Conservation (phyloP, 2,888 invertebrate genomes). For the Temnothorax unifasciatus region DNA sequence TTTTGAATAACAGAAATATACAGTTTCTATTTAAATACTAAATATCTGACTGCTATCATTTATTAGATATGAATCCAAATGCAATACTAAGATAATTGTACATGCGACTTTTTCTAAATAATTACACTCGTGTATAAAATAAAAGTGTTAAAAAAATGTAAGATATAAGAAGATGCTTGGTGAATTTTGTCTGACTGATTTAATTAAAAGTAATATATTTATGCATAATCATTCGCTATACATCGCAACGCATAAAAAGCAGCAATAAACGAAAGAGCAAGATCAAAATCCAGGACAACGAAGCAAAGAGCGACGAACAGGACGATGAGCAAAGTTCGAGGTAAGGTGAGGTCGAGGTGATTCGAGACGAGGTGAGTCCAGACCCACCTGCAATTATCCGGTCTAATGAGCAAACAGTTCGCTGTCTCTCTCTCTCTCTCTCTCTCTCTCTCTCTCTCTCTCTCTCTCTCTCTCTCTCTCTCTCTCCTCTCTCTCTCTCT, state of each 20-base stretch:
- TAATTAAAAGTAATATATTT: neutral
- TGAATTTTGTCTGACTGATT: neutral
- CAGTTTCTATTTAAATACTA: conserved; percentile 3
- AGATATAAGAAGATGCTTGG: no score
- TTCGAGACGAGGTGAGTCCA: conserved; percentile 75
- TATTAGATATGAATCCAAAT: neutral
- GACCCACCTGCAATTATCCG: conserved; percentile 85
- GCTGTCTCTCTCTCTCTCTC: conserved; percentile 71
- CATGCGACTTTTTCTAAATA: neutral
- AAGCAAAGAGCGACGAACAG: conserved; percentile 61
- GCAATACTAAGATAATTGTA: neutral
- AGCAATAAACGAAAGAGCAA: conserved; percentile 42
- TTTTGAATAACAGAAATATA: neutral
- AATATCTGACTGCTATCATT: neutral
- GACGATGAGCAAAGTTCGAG: conserved; percentile 61
- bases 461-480: conserved; percentile 69
- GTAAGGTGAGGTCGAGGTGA: conserved; percentile 75
- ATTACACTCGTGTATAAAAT: neutral
- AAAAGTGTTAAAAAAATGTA: neutral
- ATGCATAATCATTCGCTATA: neutral
- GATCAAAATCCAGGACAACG: conserved; percentile 49
- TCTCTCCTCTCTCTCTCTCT: conserved; percentile 65
- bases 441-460: conserved; percentile 68
- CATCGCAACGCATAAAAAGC: neutral
- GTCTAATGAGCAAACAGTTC: conserved; percentile 86